A percentile compares a stretch with the other conserved stretches of the same genome.
phyloP scores from a whole-genome alignment of 1,140 invertebrate species.

The Halictus rubicundus region DNA sequence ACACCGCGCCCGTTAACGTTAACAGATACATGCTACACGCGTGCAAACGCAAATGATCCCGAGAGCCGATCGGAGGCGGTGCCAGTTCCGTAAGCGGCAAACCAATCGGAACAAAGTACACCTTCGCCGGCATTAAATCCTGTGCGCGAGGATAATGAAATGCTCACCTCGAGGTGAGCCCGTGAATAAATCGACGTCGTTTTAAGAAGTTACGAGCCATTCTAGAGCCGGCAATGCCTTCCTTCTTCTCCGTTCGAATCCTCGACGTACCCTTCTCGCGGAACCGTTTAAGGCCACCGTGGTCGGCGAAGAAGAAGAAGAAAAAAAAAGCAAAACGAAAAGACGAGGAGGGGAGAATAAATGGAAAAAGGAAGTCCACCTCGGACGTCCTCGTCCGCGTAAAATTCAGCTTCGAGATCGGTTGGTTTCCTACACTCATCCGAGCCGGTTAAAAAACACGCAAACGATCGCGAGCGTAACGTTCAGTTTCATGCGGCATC shows the following conservation, averaged over 20 bases:
- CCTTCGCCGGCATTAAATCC: constrained; percentile 18
- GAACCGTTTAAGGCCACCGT: background rate
- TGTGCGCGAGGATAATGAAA: background rate
- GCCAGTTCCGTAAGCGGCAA: constrained; percentile 29
- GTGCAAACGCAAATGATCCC: constrained; percentile 22
- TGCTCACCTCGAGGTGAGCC: constrained; percentile 12
- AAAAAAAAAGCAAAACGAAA: background rate
- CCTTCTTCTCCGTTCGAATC: background rate
- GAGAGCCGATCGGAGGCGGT: constrained; percentile 24
- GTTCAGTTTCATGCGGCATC: background rate
- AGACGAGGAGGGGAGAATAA: too few relatives aligned
- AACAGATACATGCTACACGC: background rate
- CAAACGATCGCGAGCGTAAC: background rate
- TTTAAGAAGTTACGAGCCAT: constrained; percentile 4
- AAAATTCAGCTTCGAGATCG: too few relatives aligned
- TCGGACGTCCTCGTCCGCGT: too few relatives aligned
- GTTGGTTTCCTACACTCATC: too few relatives aligned
- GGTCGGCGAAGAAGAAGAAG: background rate
- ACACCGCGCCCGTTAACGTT: constrained; percentile 19
- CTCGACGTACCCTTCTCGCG: too few relatives aligned
- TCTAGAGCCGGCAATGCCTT: background rate
- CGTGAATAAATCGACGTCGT: background rate
- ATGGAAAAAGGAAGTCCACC: too few relatives aligned
- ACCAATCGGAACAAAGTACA: constrained; percentile 31
- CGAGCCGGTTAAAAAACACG: too few relatives aligned